A percentile compares a stretch with the other conserved stretches of the same genome.
These are phyloP conservation scores for Eristalis arbustorum DNA, from an alignment of 2,888 invertebrate genomes.

Conservation along the genomic window DNA sequence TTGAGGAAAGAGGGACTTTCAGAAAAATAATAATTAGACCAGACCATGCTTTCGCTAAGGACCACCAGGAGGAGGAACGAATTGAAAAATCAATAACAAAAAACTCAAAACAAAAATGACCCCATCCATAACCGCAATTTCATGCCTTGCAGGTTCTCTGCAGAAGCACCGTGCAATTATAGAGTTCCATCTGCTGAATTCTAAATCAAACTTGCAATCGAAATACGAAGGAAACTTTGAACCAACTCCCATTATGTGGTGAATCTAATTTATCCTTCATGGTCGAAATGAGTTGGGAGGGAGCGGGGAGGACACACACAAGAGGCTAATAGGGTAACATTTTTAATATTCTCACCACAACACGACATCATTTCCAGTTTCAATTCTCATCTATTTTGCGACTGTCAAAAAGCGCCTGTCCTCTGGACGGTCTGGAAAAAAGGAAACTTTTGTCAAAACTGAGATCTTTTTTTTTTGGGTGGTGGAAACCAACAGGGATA, in stretches of 20 bases:
- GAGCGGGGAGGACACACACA: background rate
- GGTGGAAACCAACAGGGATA: background rate
- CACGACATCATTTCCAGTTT: slow-evolving; percentile 15
- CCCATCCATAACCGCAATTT: too few relatives aligned
- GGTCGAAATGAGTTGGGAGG: slow-evolving; percentile 21
- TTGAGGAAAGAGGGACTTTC: background rate
- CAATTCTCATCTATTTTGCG: background rate
- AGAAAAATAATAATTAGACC: background rate
- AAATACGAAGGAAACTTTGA: slow-evolving; percentile 6
- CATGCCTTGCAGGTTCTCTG: too few relatives aligned
- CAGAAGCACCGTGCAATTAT: background rate
- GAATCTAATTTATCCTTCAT: slow-evolving; percentile 48
- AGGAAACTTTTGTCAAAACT: background rate
- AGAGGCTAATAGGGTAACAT: slow-evolving; percentile 16
- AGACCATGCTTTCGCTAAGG: too few relatives aligned
- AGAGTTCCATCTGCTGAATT: slow-evolving; percentile 27
- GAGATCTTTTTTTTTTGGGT: background rate
- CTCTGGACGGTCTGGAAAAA: background rate
- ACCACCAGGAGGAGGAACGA: too few relatives aligned
- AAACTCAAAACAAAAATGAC: too few relatives aligned
- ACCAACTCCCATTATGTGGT: slow-evolving; percentile 30
- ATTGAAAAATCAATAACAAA: too few relatives aligned
- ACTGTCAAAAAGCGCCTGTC: slow-evolving; percentile 13
- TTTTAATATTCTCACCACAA: slow-evolving; percentile 51
- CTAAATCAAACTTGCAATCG: slow-evolving; percentile 23